These are phyloP conservation scores for Pristionchus exspectatus DNA, from an alignment of 2,888 invertebrate species.

Conservation along the genomic window DNA sequence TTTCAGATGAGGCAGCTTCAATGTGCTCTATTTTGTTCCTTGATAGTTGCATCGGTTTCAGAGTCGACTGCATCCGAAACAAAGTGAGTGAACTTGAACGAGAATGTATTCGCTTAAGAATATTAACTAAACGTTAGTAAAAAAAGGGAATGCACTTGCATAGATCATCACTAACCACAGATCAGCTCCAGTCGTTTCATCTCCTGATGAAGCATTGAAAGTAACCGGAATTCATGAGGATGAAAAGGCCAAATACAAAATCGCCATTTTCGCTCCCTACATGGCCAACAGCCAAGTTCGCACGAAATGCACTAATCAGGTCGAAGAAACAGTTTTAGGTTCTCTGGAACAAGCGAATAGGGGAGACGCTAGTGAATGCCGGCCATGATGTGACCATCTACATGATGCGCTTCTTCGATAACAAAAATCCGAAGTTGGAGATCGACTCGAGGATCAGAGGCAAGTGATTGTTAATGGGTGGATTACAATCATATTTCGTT, in stretches of 20 bases:
- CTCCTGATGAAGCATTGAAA: neutral
- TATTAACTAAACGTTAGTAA: too few relatives aligned
- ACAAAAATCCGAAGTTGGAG: constrained; percentile 44
- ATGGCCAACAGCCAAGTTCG: constrained; percentile 68
- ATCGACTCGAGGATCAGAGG: constrained; percentile 62
- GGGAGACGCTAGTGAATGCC: constrained; percentile 63
- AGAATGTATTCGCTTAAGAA: neutral
- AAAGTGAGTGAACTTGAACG: neutral
- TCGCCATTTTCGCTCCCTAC: constrained; percentile 64
- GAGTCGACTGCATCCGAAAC: neutral
- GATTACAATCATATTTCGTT: too few relatives aligned
- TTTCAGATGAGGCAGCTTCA: neutral
- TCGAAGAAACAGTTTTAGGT: constrained; percentile 62
- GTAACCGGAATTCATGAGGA: neutral
- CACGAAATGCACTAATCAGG: too few relatives aligned
- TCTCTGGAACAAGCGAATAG: constrained; percentile 67
- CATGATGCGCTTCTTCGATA: constrained; percentile 58
- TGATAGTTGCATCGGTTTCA: neutral
- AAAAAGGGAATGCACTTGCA: neutral
- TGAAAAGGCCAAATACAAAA: constrained; percentile 58
- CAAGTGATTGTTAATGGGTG: too few relatives aligned
- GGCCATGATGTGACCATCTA: constrained; percentile 71
- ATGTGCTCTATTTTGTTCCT: neutral
- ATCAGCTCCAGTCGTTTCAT: neutral
- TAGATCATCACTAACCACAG: neutral